Conservation (phyloP, 2,888 invertebrate genomes). For the Aethes cnicana region DNA sequence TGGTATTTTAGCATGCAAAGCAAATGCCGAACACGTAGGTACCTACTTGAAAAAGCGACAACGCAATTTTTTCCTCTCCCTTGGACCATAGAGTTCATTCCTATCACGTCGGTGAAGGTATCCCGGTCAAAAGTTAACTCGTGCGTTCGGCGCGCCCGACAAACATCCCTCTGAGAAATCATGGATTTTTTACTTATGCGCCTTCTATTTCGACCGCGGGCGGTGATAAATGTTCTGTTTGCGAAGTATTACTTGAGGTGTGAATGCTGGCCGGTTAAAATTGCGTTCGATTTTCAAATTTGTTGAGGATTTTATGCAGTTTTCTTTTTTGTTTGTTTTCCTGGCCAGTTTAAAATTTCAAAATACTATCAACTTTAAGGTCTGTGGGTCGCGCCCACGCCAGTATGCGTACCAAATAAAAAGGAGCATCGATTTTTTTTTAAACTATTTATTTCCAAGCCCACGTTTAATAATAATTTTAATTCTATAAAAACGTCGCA, state of each 20-base stretch:
- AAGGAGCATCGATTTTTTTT: no score
- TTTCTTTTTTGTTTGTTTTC: no score
- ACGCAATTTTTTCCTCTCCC: constrained; percentile 1
- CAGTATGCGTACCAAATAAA: no score
- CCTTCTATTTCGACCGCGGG: constrained; percentile 22
- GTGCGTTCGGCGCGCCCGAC: constrained; percentile 28
- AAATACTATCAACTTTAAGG: neutral
- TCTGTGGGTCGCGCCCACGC: no score
- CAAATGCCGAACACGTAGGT: no score
- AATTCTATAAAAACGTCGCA: no score
- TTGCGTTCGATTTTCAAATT: constrained; percentile 1
- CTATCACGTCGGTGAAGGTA: constrained; percentile 33
- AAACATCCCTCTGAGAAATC: constrained; percentile 35
- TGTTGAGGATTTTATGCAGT: no score
- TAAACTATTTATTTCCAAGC: no score
- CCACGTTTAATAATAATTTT: no score
- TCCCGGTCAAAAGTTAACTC: constrained; percentile 35
- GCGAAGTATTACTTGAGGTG: constrained; percentile 10
- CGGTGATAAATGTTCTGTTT: constrained; percentile 25
- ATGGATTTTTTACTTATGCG: constrained; percentile 32
- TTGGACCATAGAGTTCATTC: constrained; percentile 18
- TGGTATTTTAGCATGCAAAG: no score
- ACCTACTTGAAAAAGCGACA: no score
- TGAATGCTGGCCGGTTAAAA: constrained; percentile 2
- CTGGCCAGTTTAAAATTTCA: no score